phyloP scores from a whole-genome alignment of 2,888 invertebrate species.

The Thecocarcelia acutangulata region DNA sequence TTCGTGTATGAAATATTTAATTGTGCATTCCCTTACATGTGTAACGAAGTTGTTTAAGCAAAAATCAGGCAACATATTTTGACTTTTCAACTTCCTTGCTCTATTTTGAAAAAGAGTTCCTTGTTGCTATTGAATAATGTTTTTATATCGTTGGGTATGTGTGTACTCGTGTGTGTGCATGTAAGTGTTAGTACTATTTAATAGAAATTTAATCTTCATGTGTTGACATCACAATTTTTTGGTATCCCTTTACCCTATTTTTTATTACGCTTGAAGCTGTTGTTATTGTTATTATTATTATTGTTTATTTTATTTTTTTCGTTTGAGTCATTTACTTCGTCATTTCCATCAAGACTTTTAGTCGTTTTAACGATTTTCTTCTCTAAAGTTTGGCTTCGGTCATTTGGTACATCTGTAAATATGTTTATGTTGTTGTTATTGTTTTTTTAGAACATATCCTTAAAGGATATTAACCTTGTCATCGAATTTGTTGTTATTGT shows the following conservation, averaged over 20 bases:
- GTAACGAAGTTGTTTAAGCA: not conserved
- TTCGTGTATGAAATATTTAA: too few relatives aligned
- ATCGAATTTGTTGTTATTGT: constrained; percentile 45
- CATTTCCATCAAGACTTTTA: constrained; percentile 7
- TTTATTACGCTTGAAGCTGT: not conserved
- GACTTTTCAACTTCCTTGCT: constrained; percentile 11
- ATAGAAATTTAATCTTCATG: constrained; percentile 20
- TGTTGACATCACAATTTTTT: constrained; percentile 36
- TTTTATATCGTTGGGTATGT: not conserved
- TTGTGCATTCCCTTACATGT: not conserved
- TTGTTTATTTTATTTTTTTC: constrained; percentile 2
- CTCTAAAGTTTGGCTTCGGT: constrained; percentile 7
- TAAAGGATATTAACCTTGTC: constrained; percentile 62
- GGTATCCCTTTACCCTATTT: not conserved
- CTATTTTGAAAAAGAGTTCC: not conserved
- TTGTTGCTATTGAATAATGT: not conserved
- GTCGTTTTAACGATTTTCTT: not conserved
- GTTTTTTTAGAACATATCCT: constrained; percentile 40
- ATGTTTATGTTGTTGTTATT: constrained; percentile 17
- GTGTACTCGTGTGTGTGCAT: not conserved
- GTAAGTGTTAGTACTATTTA: constrained; percentile 1
- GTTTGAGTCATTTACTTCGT: constrained; percentile 26
- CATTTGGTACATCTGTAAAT: not conserved
- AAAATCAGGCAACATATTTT: constrained; percentile 8
- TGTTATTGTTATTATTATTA: too few relatives aligned